Evolutionary conservation across 2,113 vertebrate genomes (phyloP).

Genomic region (Mus spicilegus): DNA sequence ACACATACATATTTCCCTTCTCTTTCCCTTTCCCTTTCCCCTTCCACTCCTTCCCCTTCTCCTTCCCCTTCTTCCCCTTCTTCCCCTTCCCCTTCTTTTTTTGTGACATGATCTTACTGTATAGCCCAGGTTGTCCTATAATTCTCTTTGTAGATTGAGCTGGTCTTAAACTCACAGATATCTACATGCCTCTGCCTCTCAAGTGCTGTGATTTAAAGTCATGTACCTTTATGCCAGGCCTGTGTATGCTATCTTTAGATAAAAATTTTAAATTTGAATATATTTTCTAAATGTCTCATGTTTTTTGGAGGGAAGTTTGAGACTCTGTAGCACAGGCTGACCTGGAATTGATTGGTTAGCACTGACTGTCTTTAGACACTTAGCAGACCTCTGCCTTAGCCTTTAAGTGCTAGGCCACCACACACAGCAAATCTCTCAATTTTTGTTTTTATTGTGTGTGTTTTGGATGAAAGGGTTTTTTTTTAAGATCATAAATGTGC

Average conservation of each 20-base stretch:
- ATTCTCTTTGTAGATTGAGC: not conserved
- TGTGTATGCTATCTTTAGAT: not conserved
- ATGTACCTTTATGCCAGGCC: not conserved
- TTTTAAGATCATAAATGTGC: not conserved
- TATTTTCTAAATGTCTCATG: not conserved
- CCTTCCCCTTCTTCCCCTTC: no score
- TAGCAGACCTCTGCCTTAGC: not conserved
- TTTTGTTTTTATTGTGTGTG: not conserved
- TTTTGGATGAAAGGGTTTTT: not conserved
- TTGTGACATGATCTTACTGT: not conserved
- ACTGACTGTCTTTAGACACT: not conserved
- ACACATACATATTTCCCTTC: not conserved
- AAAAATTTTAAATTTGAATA: not conserved
- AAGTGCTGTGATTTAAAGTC: not conserved
- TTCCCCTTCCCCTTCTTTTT: no score
- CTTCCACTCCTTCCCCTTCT: no score
- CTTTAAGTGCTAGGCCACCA: not conserved
- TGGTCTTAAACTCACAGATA: not conserved
- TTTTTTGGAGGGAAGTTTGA: not conserved
- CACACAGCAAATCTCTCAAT: not conserved
- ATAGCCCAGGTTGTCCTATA: not conserved
- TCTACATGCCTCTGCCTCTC: not conserved
- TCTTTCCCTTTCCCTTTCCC: no score
- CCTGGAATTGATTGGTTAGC: not conserved
- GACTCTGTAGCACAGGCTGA: not conserved